Evolutionary conservation across 2,888 invertebrate genomes (phyloP).

Genomic region (Temnothorax unifasciatus): DNA sequence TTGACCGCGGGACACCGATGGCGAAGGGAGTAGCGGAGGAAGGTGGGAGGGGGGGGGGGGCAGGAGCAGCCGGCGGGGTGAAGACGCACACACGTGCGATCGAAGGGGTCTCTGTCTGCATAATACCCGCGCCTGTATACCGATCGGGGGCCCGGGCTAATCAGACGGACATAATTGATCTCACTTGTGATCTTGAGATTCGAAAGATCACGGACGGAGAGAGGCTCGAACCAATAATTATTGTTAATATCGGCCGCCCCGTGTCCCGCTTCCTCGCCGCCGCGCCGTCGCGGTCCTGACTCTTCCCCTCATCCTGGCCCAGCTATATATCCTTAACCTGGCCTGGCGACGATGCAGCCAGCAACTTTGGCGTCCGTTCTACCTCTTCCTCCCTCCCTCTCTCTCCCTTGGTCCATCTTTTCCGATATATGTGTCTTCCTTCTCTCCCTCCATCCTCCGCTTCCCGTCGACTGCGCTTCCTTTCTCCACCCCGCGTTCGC

Average conservation of each 20-base stretch:
- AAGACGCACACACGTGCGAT: slow-evolving; percentile 49
- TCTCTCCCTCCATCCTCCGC: slow-evolving; percentile 30
- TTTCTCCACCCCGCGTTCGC: slow-evolving; percentile 39
- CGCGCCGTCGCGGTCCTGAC: slow-evolving; percentile 45
- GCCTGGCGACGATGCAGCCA: slow-evolving; percentile 30
- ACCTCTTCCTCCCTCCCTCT: background rate
- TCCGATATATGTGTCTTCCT: slow-evolving; percentile 50
- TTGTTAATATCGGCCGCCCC: slow-evolving; percentile 83
- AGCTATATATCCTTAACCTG: slow-evolving; percentile 33
- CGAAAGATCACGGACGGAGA: slow-evolving; percentile 85
- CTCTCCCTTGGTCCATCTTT: slow-evolving; percentile 29
- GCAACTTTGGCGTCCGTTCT: slow-evolving; percentile 41
- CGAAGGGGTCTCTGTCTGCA: slow-evolving; percentile 64
- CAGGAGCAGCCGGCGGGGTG: background rate
- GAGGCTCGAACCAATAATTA: slow-evolving; percentile 86
- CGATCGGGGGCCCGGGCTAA: slow-evolving; percentile 83
- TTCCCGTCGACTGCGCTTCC: slow-evolving; percentile 4
- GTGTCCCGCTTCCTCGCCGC: slow-evolving; percentile 60
- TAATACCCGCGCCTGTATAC: slow-evolving; percentile 73
- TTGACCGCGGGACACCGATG: slow-evolving; percentile 50
- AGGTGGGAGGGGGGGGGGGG: background rate
- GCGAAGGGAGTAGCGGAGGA: slow-evolving; percentile 48
- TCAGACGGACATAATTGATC: slow-evolving; percentile 86
- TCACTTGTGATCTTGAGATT: slow-evolving; percentile 86
- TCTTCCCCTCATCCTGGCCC: slow-evolving; percentile 38